Evolutionary conservation across 2,888 invertebrate species (phyloP).

Genomic region (Drosophila histrio): DNA sequence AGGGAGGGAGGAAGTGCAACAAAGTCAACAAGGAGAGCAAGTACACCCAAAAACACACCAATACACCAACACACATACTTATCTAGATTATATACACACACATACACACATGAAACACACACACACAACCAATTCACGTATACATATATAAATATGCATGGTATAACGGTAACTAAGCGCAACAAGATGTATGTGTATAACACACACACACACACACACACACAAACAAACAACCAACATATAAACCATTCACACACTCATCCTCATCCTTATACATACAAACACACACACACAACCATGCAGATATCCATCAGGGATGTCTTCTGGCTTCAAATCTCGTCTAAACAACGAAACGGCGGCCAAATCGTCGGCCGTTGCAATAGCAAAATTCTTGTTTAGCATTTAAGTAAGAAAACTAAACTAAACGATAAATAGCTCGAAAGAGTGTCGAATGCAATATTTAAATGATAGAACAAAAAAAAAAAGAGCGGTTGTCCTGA

Average conservation of each 20-base stretch:
- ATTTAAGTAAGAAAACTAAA: constrained; percentile 58
- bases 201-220: constrained; percentile 45
- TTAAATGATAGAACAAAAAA: neutral
- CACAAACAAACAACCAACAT: constrained; percentile 26
- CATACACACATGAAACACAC: constrained; percentile 2
- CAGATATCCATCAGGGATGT: neutral
- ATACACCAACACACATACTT: constrained; percentile 39
- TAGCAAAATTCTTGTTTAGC: constrained; percentile 76
- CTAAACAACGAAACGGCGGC: constrained; percentile 60
- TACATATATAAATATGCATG: constrained; percentile 75
- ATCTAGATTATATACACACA: constrained; percentile 46
- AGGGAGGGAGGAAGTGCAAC: constrained; percentile 11
- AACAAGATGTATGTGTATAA: constrained; percentile 68
- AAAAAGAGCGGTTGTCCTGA: constrained; percentile 21
- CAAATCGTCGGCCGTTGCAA: constrained; percentile 57
- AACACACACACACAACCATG: constrained; percentile 16
- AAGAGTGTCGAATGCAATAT: constrained; percentile 46
- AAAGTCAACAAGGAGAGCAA: constrained; percentile 5
- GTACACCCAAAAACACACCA: constrained; percentile 18
- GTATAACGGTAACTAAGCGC: constrained; percentile 72
- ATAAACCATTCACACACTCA: constrained; percentile 22
- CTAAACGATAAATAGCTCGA: constrained; percentile 19
- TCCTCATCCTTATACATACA: constrained; percentile 24
- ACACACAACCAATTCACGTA: constrained; percentile 42
- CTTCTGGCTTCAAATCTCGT: constrained; percentile 48